These are phyloP conservation scores for Atta colombica DNA, from an alignment of 1,140 invertebrate species.

Conservation along the genomic window DNA sequence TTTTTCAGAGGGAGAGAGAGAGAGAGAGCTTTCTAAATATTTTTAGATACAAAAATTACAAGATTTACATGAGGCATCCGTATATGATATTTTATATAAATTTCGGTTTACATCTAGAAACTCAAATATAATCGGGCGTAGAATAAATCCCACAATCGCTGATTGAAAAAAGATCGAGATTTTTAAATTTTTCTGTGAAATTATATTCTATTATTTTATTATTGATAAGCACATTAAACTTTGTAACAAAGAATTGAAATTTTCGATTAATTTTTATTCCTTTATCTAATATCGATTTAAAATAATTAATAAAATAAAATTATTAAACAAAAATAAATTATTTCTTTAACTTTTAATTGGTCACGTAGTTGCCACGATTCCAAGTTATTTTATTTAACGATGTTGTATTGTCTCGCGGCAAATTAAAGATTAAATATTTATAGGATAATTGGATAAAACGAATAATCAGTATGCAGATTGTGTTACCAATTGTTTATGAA, in stretches of 20 bases:
- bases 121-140: background rate
- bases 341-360: background rate
- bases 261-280: background rate
- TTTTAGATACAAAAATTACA: slow-evolving; percentile 3
- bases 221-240: background rate
- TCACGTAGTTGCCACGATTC: too few species aligned
- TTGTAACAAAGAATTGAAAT: background rate
- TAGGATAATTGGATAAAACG: background rate
- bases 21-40: background rate
- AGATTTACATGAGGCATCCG: background rate
- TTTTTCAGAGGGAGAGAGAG: background rate
- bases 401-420: too few species aligned
- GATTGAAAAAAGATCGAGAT: background rate
- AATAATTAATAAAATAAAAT: background rate
- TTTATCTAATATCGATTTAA: slow-evolving; percentile 6
- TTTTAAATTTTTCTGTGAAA: background rate
- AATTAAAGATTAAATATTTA: too few species aligned
- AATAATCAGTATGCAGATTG: background rate
- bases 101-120: slow-evolving; percentile 15
- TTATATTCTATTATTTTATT: background rate
- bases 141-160: background rate
- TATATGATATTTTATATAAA: background rate
- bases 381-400: too few species aligned
- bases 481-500: slow-evolving; percentile 8
- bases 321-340: slow-evolving; percentile 9